Conservation (phyloP, 1,140 invertebrate genomes). For the Drosophila ficusphila region DNA sequence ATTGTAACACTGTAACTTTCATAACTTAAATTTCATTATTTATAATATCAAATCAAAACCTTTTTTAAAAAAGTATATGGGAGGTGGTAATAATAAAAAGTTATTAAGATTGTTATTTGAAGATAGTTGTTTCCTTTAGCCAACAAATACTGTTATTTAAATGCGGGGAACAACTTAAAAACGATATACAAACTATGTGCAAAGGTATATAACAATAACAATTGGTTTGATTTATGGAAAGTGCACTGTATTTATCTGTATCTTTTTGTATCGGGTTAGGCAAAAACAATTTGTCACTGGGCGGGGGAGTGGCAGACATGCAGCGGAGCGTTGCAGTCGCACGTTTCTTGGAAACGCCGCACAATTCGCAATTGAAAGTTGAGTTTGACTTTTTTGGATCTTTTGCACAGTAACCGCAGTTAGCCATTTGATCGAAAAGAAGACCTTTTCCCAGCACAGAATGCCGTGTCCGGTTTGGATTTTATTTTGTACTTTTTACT, state of each 20-base stretch:
- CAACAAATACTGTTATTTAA: too few relatives aligned
- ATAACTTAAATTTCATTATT: too few relatives aligned
- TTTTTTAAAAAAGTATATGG: too few relatives aligned
- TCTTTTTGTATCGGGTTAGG: constrained; percentile 33
- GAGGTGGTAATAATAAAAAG: too few relatives aligned
- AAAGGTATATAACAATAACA: too few relatives aligned
- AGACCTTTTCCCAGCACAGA: constrained; percentile 62
- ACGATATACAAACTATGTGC: too few relatives aligned
- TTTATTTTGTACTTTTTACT: constrained; percentile 20
- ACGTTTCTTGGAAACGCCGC: constrained; percentile 47
- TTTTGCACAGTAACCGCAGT: constrained; percentile 28
- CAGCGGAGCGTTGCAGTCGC: constrained; percentile 41
- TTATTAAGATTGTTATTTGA: too few relatives aligned
- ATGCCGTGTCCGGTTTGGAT: constrained; percentile 36
- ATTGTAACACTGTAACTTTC: too few relatives aligned
- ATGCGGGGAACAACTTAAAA: too few relatives aligned
- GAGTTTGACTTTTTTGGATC: constrained; percentile 26
- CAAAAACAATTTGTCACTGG: constrained; percentile 72
- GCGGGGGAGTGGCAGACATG: constrained; percentile 44
- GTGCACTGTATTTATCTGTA: constrained; percentile 20
- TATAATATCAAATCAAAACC: too few relatives aligned
- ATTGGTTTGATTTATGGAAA: background rate
- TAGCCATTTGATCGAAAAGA: constrained; percentile 59
- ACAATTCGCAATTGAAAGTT: constrained; percentile 73
- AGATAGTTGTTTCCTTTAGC: too few relatives aligned